Percentiles rank a stretch among this genome's conserved stretches.
phyloP scores from a whole-genome alignment of 1,140 invertebrate species.

The Elysia chlorotica region DNA sequence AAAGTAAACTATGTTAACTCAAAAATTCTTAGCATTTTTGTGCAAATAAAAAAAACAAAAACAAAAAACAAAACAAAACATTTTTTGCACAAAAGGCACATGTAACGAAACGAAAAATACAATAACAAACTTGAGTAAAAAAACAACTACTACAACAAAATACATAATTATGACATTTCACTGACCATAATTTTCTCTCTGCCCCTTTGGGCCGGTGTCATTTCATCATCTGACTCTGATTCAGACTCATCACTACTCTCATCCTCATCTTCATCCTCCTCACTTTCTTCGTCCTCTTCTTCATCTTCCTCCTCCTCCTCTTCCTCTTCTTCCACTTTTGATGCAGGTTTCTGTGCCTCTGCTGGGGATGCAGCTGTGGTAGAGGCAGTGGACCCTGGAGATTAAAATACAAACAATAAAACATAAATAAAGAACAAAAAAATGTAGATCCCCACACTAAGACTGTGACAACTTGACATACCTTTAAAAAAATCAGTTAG shows the following conservation, averaged over 20 bases:
- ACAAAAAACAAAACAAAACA: too few relatives aligned
- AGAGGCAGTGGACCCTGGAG: too few relatives aligned
- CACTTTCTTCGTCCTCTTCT: constrained; percentile 37
- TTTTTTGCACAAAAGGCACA: background rate
- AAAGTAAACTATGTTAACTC: too few relatives aligned
- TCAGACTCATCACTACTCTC: constrained; percentile 26
- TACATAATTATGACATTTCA: background rate
- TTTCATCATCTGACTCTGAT: constrained; percentile 39
- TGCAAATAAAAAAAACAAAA: too few relatives aligned
- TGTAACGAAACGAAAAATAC: background rate
- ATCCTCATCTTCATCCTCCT: constrained; percentile 27
- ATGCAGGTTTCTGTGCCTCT: background rate
- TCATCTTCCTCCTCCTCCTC: constrained; percentile 27
- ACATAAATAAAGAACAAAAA: too few relatives aligned
- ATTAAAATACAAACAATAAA: too few relatives aligned
- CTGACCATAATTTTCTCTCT: constrained; percentile 64
- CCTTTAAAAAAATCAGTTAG: too few relatives aligned
- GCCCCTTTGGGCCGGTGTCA: constrained; percentile 71
- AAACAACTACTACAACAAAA: background rate
- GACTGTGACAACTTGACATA: too few relatives aligned
- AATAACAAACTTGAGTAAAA: background rate
- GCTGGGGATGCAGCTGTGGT: too few relatives aligned
- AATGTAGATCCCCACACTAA: too few relatives aligned
- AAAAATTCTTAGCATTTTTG: too few relatives aligned
- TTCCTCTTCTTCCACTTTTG: constrained; percentile 1